These are phyloP conservation scores for Scaptomyza caliginosa DNA, from an alignment of 2,888 invertebrate species.

Conservation along the genomic window DNA sequence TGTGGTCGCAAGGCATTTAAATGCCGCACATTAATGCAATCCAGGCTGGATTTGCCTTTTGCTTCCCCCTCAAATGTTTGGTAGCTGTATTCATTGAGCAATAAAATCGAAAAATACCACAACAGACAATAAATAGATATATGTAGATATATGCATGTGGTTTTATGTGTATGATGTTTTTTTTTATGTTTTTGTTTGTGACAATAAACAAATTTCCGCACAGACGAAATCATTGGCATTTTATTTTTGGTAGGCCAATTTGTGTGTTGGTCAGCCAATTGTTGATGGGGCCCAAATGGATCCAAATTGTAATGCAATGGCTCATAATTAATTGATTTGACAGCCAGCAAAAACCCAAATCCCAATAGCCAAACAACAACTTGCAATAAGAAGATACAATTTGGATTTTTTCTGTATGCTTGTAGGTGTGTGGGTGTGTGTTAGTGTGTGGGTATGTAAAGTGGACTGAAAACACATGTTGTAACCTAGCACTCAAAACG, in stretches of 20 bases:
- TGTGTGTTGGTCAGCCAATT: slow-evolving; percentile 25
- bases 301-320: slow-evolving; percentile 37
- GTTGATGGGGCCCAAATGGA: slow-evolving; percentile 9
- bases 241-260: slow-evolving; percentile 23
- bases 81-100: slow-evolving; percentile 61
- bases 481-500: slow-evolving; percentile 48
- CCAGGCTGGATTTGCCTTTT: slow-evolving; percentile 47
- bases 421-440: neutral
- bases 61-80: neutral
- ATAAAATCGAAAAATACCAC: slow-evolving; percentile 70
- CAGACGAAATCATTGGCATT: slow-evolving; percentile 40
- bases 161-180: slow-evolving; percentile 23
- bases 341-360: slow-evolving; percentile 10
- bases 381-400: neutral
- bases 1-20: slow-evolving; percentile 74
- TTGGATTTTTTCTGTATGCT: neutral
- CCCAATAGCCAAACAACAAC: slow-evolving; percentile 29
- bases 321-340: slow-evolving; percentile 59
- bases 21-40: slow-evolving; percentile 72
- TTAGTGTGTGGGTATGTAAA: neutral
- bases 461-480: slow-evolving; percentile 55
- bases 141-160: slow-evolving; percentile 4
- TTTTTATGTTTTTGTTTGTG: slow-evolving; percentile 19
- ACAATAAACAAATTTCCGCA: slow-evolving; percentile 37
- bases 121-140: slow-evolving; percentile 7